Base-by-base conservation (phyloP, 2,888 invertebrate species). In the Leucozona laternaria region DNA sequence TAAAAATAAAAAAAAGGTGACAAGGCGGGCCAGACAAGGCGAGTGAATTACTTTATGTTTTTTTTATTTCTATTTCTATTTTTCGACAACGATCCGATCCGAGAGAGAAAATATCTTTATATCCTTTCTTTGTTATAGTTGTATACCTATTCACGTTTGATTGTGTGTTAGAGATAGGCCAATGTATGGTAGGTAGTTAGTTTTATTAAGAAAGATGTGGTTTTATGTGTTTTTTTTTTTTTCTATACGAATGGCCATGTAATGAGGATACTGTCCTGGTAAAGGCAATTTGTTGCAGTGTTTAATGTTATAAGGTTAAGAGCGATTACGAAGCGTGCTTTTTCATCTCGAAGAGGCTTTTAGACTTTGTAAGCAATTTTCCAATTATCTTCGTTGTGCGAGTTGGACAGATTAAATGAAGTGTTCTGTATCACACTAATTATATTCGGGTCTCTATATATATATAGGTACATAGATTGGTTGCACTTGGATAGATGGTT, bases 191-290 rank as follows among this genome's bases (percentile, higher is more conserved):
- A 53, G 53, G 53, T 28, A 60, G 37, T 17, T 34, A 68, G 15
- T 43, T 55, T 64, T 70, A 55, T 70, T 45, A 22, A 34, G 48
- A 28, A 57, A 50, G 53, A 68, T 43, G 66, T 66, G 15, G 31
- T 64, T 48, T 40, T 31, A 17, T 2, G 4, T 58, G n/a, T 45
- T 28, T 64, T 31, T 62, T 43, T 17, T 50, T 37, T 58, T 13
- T 25, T 17, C 22, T 37, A 40, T 22, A 17, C 34, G 48, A 76
- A 71, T 76, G 45, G 62, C 40, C 70, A 37, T 82, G 78, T 86
- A 86, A 86, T 86, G 86, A 86, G 78, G 75, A 68, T 82, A 82
- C 82, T 86, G 86, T 82, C 78, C 81, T 70, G 66, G 50, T 31
- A 8, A 70, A 68, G 86, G 86, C 82, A 86, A 86, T 86, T 86